These are phyloP conservation scores for Micrastur ruficollis DNA, from an alignment of 2,797 vertebrate genomes.

Conservation along the genomic window DNA sequence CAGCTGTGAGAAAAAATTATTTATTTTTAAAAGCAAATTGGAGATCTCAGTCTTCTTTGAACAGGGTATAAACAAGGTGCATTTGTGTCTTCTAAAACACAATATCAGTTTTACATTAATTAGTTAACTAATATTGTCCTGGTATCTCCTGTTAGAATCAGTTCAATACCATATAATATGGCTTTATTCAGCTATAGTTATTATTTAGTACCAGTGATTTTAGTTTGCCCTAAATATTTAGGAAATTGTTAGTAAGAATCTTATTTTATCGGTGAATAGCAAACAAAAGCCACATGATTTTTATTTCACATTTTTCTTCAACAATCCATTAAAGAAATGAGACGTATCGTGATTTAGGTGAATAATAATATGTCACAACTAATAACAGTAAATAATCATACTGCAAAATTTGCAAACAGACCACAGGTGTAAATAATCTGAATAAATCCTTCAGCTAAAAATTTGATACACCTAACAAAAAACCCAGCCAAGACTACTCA, in stretches of 20 bases:
- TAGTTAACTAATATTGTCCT: neutral
- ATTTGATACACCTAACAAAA: neutral
- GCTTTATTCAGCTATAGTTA: neutral
- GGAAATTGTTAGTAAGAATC: neutral
- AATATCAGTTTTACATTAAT: neutral
- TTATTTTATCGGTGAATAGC: neutral
- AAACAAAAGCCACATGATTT: neutral
- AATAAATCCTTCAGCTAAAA: neutral
- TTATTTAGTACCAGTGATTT: neutral
- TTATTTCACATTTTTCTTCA: neutral
- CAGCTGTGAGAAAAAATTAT: neutral
- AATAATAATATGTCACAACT: neutral
- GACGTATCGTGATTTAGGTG: neutral
- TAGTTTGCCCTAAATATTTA: neutral
- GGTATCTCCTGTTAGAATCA: neutral
- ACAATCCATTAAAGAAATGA: neutral
- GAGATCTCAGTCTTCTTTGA: neutral
- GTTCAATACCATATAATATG: neutral
- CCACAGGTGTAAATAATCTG: neutral
- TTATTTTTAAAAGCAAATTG: neutral
- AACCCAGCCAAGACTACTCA: neutral
- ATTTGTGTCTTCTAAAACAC: neutral
- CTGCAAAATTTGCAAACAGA: neutral
- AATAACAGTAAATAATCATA: neutral
- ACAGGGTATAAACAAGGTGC: neutral